phyloP scores from a whole-genome alignment of 2,113 vertebrate genomes.

The Sylvia atricapilla region DNA sequence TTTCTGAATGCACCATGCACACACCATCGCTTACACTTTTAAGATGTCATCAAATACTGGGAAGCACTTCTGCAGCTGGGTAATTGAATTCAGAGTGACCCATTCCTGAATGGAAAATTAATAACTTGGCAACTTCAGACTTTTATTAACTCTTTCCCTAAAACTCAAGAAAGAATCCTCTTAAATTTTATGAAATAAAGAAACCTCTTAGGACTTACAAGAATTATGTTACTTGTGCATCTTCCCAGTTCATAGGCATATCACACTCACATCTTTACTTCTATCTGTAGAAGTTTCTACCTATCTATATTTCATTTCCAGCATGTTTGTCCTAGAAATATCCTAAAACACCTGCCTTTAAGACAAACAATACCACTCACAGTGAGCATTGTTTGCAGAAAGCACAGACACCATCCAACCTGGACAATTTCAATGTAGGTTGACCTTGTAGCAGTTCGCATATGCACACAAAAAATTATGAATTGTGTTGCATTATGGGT shows the following conservation, averaged over 20 bases:
- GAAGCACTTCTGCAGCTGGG: neutral
- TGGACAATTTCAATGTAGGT: neutral
- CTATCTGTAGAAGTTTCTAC: neutral
- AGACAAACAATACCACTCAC: neutral
- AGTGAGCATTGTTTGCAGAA: neutral
- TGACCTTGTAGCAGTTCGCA: neutral
- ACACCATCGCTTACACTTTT: neutral
- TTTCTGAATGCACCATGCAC: neutral
- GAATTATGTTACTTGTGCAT: neutral
- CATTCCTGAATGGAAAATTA: constrained; percentile 13
- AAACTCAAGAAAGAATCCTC: neutral
- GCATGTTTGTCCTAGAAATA: neutral
- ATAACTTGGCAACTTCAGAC: neutral
- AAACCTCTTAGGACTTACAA: neutral
- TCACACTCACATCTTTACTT: neutral
- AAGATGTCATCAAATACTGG: neutral
- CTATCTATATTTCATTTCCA: neutral
- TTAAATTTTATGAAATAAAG: neutral
- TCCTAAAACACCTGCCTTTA: neutral
- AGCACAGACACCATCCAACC: neutral
- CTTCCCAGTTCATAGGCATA: neutral
- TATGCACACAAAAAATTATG: neutral
- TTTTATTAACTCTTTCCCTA: neutral
- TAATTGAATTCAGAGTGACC: constrained; percentile 28
- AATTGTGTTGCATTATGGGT: accelerated